Evolutionary conservation across 2,888 invertebrate species (phyloP).

Genomic region (Andrena trimmerana): DNA sequence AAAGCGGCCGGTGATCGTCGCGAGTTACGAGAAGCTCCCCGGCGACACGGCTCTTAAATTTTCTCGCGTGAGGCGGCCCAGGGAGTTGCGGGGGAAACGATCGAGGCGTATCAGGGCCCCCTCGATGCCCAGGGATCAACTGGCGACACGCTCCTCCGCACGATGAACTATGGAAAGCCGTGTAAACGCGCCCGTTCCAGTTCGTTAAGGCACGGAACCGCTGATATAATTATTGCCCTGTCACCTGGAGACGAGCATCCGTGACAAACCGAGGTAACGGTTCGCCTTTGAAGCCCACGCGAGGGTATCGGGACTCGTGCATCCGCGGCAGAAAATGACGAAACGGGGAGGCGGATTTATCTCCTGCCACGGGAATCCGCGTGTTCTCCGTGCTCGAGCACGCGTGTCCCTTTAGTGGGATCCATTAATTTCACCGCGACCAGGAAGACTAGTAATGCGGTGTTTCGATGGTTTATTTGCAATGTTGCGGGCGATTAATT

Average conservation of each 20-base stretch:
- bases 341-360: conserved; percentile 38
- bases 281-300: conserved; percentile 46
- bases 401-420: conserved; percentile 22
- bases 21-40: conserved; percentile 18
- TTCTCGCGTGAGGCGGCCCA: conserved; percentile 42
- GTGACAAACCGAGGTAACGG: conserved; percentile 66
- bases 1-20: conserved; percentile 18
- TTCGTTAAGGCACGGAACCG: conserved; percentile 64
- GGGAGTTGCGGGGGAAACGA: conserved; percentile 27
- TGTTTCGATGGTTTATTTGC: conserved; percentile 14
- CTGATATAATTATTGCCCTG: conserved; percentile 71
- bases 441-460: neutral
- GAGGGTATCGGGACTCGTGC: conserved; percentile 10
- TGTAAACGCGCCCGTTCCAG: conserved; percentile 45
- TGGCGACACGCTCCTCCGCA: conserved; percentile 9
- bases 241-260: conserved; percentile 49
- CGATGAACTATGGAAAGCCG: neutral
- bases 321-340: conserved; percentile 60
- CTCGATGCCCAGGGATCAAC: conserved; percentile 28
- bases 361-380: conserved; percentile 11
- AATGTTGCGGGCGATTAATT: conserved; percentile 29
- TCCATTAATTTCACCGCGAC: conserved; percentile 36
- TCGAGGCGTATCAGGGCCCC: conserved; percentile 27
- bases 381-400: conserved; percentile 10
- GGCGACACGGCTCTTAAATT: conserved; percentile 44